Evolutionary conservation across 2,888 invertebrate genomes (phyloP).

Genomic region (Drosophila paracracens): DNA sequence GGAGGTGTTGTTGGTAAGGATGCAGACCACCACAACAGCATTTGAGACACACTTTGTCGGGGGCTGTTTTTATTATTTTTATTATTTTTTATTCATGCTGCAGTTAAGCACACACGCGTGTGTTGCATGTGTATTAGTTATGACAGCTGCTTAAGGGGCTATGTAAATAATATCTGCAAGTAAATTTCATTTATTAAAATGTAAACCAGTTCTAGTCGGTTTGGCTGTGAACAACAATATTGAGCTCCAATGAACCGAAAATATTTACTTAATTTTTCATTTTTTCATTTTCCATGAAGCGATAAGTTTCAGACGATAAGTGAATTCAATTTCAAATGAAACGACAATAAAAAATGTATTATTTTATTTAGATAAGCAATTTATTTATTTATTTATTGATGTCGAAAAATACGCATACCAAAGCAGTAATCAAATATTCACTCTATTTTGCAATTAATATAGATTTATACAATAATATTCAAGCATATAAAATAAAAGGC

Average conservation of each 20-base stretch:
- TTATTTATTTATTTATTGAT: background rate
- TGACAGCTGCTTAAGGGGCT: slow-evolving; percentile 18
- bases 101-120: slow-evolving; percentile 6
- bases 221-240: background rate
- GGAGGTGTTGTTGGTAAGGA: background rate
- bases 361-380: too few relatives aligned
- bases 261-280: background rate
- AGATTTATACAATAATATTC: background rate
- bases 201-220: background rate
- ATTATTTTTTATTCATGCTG: slow-evolving; percentile 13
- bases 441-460: background rate
- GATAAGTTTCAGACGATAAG: background rate
- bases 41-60: slow-evolving; percentile 53
- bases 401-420: background rate
- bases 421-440: background rate
- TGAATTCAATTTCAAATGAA: background rate
- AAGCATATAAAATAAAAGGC: background rate
- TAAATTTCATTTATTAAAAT: background rate
- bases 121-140: slow-evolving; percentile 11
- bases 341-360: background rate
- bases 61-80: slow-evolving; percentile 27
- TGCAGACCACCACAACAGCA: slow-evolving; percentile 30
- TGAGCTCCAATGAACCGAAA: background rate
- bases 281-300: background rate
- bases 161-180: slow-evolving; percentile 9